phyloP scores from a whole-genome alignment of 1,140 invertebrate genomes.

The Brachionus rotundiformis region DNA sequence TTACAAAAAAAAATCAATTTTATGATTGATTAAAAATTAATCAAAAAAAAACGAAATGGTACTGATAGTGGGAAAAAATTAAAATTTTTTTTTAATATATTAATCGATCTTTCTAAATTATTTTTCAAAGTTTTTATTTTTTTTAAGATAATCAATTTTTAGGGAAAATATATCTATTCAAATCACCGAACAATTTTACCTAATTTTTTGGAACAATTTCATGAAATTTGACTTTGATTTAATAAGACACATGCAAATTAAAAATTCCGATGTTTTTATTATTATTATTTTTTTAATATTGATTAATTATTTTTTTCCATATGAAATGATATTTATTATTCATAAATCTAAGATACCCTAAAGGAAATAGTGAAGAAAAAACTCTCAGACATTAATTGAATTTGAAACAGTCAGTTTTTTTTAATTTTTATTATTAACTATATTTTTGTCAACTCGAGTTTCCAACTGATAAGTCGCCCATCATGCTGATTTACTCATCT shows the following conservation, averaged over 20 bases:
- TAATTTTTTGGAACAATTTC: background rate
- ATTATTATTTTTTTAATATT: background rate
- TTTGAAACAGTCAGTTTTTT: background rate
- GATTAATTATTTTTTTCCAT: background rate
- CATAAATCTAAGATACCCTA: background rate
- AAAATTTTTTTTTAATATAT: no score
- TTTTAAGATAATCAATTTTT: no score
- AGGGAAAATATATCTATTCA: no score
- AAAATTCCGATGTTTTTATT: background rate
- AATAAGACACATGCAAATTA: background rate
- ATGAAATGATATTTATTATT: background rate
- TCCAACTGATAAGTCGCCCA: background rate
- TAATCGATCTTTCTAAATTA: no score
- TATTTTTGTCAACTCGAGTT: background rate
- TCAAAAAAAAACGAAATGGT: no score
- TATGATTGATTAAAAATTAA: no score
- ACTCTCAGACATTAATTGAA: background rate
- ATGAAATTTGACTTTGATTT: background rate
- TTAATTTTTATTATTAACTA: background rate
- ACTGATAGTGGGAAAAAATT: no score
- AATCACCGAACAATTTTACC: background rate
- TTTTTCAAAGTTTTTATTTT: no score
- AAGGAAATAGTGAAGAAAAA: background rate
- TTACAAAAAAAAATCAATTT: no score
- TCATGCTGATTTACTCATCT: conserved; percentile 5